A percentile compares a stretch with the other conserved stretches of the same genome.
These are phyloP conservation scores for Caenorhabditis sp. DNA, from an alignment of 2,888 invertebrate genomes.

Conservation along the genomic window DNA sequence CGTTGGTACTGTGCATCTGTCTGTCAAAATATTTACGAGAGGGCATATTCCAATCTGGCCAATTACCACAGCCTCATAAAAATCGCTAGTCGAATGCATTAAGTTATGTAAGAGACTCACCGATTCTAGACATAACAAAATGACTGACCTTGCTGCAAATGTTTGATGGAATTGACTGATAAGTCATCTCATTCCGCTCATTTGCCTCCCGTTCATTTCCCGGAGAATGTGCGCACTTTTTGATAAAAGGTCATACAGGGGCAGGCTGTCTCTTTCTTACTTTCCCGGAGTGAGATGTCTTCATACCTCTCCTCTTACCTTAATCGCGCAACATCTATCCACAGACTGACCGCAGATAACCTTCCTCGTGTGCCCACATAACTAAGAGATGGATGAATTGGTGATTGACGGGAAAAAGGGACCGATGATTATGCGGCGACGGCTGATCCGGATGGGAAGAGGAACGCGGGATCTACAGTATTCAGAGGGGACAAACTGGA, in stretches of 20 bases:
- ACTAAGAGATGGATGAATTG: slow-evolving; percentile 50
- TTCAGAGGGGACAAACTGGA: not conserved
- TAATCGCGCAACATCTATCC: slow-evolving; percentile 57
- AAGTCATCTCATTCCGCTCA: slow-evolving; percentile 13
- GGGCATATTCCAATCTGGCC: not conserved
- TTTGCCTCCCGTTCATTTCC: slow-evolving; percentile 3
- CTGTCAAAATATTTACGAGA: slow-evolving; percentile 35
- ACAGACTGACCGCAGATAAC: slow-evolving; percentile 63
- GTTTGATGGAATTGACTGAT: slow-evolving; percentile 56
- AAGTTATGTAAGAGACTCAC: slow-evolving; percentile 48
- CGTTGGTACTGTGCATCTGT: slow-evolving; percentile 17
- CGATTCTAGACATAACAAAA: slow-evolving; percentile 40
- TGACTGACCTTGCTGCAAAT: slow-evolving; percentile 47
- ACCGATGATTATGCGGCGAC: slow-evolving; percentile 24
- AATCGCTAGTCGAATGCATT: slow-evolving; percentile 36
- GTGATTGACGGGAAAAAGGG: slow-evolving; percentile 27
- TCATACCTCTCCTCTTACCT: slow-evolving; percentile 46
- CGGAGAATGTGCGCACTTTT: slow-evolving; percentile 50
- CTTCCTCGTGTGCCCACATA: slow-evolving; percentile 54
- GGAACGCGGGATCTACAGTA: not conserved
- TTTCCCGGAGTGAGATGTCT: slow-evolving; percentile 54
- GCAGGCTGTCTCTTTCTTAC: slow-evolving; percentile 22
- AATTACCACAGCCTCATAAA: not conserved
- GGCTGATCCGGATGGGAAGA: slow-evolving; percentile 15
- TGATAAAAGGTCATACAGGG: slow-evolving; percentile 57